These are phyloP conservation scores for Drosophila mimetica DNA, from an alignment of 2,888 invertebrate species.

Conservation along the genomic window DNA sequence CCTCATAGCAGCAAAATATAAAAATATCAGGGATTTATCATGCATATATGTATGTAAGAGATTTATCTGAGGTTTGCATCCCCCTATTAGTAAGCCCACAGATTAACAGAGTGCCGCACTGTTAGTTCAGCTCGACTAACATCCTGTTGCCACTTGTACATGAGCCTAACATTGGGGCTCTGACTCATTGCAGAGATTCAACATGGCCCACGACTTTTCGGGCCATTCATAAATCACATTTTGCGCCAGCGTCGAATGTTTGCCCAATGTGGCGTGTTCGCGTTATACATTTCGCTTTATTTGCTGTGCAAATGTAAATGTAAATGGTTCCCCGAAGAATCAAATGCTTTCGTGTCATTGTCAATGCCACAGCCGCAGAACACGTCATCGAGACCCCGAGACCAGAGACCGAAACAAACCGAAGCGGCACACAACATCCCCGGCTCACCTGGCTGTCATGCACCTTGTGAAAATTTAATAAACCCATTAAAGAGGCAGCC, in stretches of 20 bases:
- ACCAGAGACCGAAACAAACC: slow-evolving; percentile 12
- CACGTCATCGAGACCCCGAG: slow-evolving; percentile 30
- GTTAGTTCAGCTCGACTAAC: slow-evolving; percentile 5
- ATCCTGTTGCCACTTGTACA: slow-evolving; percentile 8
- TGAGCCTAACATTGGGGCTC: not conserved
- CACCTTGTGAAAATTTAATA: slow-evolving; percentile 45
- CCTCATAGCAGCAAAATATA: too few species aligned
- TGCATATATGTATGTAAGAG: too few species aligned
- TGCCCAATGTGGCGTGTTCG: slow-evolving; percentile 51
- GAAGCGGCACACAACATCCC: slow-evolving; percentile 15
- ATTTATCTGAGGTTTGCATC: too few species aligned
- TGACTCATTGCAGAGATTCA: slow-evolving; percentile 27
- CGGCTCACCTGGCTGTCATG: slow-evolving; percentile 25
- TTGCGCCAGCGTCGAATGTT: slow-evolving; percentile 20
- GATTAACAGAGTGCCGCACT: not conserved
- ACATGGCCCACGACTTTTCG: not conserved
- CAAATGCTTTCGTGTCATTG: slow-evolving; percentile 50
- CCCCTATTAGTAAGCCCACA: too few species aligned
- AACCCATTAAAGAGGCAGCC: slow-evolving; percentile 43
- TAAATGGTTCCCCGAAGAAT: slow-evolving; percentile 44
- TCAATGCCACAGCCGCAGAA: slow-evolving; percentile 47
- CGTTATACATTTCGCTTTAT: slow-evolving; percentile 19
- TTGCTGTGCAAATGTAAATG: slow-evolving; percentile 44
- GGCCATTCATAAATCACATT: slow-evolving; percentile 44
- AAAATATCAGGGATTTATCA: too few species aligned